Percentiles rank a stretch among this genome's conserved stretches.
phyloP scores from a whole-genome alignment of 1,140 invertebrate genomes.

The Platorchestia sp. region DNA sequence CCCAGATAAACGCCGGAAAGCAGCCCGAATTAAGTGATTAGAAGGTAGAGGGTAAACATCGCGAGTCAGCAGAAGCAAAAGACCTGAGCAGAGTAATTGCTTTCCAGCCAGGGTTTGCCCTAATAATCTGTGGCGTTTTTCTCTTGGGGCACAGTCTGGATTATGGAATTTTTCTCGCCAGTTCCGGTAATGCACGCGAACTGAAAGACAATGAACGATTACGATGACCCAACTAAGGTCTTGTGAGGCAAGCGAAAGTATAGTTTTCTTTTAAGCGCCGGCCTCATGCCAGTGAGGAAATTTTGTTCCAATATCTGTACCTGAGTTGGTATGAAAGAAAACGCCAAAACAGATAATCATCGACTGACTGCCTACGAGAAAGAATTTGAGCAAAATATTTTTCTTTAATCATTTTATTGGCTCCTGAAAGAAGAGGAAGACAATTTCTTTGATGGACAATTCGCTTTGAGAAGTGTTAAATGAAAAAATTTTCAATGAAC shows the following conservation, averaged over 20 bases:
- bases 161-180: conserved; percentile 25
- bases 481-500: neutral
- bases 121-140: conserved; percentile 40
- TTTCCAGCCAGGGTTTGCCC: neutral
- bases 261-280: neutral
- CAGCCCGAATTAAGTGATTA: conserved; percentile 54
- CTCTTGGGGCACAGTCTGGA: neutral
- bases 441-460: neutral
- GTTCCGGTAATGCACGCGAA: neutral
- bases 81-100: conserved; percentile 51
- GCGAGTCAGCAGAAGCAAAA: conserved; percentile 34
- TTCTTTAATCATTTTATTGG: neutral
- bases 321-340: neutral
- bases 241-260: neutral
- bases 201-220: neutral
- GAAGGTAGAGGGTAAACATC: conserved; percentile 48
- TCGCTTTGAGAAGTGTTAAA: neutral
- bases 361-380: neutral
- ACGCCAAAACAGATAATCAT: neutral
- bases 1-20: conserved; percentile 37
- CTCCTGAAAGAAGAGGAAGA: neutral
- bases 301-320: neutral
- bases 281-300: neutral
- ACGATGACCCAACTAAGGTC: neutral
- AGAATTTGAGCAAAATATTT: neutral